Conservation (phyloP, 2,113 vertebrate genomes). For the Seriola quinqueradiata region DNA sequence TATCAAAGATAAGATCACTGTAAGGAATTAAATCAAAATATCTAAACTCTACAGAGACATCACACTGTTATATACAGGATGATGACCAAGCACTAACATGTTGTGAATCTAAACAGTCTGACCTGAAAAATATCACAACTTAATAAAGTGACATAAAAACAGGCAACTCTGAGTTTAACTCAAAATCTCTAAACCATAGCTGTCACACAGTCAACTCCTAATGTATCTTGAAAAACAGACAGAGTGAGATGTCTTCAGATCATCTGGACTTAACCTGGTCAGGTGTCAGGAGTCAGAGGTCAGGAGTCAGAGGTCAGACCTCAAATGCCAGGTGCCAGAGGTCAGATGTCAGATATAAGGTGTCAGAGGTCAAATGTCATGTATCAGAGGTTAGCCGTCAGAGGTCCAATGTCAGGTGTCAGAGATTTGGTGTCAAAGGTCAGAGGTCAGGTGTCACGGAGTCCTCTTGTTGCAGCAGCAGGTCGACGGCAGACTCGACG, state of each 20-base stretch:
- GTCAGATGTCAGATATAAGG: background rate
- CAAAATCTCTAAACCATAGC: too few relatives aligned
- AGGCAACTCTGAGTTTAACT: too few relatives aligned
- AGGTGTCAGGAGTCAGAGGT: background rate
- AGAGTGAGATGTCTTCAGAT: background rate
- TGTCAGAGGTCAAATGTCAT: background rate
- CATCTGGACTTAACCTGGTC: background rate
- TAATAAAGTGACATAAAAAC: background rate
- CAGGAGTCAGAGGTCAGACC: background rate
- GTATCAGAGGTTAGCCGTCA: background rate
- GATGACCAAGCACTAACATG: too few relatives aligned
- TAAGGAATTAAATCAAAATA: too few relatives aligned
- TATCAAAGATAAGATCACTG: too few relatives aligned
- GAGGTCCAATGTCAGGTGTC: constrained; percentile 1
- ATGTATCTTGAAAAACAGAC: background rate
- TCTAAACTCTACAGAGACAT: too few relatives aligned
- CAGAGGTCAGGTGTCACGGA: background rate
- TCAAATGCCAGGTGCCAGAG: too few relatives aligned
- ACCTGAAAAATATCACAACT: background rate
- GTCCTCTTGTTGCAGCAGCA: constrained; percentile 88
- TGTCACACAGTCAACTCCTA: too few relatives aligned
- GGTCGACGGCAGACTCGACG: constrained; percentile 89
- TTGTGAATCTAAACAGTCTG: background rate
- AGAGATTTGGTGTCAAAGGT: background rate
- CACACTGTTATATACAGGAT: too few relatives aligned